Evolutionary conservation across 2,797 vertebrate genomes (phyloP).

Genomic region (Craterocephalus amniculus): DNA sequence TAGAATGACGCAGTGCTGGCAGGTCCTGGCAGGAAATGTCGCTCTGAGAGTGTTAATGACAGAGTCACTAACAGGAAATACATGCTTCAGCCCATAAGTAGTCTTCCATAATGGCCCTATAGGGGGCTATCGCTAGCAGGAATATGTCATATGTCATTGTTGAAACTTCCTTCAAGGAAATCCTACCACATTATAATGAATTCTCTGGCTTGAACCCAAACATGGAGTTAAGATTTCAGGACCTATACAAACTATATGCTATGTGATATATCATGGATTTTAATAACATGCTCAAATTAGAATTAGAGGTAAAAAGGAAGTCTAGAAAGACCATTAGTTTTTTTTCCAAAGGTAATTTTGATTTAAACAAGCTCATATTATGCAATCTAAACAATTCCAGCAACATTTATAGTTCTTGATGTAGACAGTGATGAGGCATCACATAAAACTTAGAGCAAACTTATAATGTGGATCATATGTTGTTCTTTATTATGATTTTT

Average conservation of each 20-base stretch:
- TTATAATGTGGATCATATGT: neutral
- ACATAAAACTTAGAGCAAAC: neutral
- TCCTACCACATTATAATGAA: neutral
- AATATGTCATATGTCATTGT: neutral
- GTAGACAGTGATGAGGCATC: no score
- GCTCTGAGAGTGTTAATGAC: conserved; percentile 26
- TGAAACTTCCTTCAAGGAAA: neutral
- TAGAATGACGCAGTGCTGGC: conserved; percentile 23
- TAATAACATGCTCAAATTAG: neutral
- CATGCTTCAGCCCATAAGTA: conserved; percentile 11
- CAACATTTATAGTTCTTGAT: no score
- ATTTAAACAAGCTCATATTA: neutral
- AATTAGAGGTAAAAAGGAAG: neutral
- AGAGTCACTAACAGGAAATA: conserved; percentile 55
- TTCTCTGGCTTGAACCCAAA: neutral
- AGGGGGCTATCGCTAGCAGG: neutral
- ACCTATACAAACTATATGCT: conserved; percentile 1
- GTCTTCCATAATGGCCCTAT: conserved; percentile 14
- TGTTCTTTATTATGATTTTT: neutral
- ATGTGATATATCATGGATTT: neutral
- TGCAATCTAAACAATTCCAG: neutral
- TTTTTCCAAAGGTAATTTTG: neutral
- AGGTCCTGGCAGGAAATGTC: conserved; percentile 54
- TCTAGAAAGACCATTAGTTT: neutral
- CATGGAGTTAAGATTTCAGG: conserved; percentile 10